Evolutionary conservation across 2,888 invertebrate species (phyloP).

Genomic region (Mesorhabditis belari): DNA sequence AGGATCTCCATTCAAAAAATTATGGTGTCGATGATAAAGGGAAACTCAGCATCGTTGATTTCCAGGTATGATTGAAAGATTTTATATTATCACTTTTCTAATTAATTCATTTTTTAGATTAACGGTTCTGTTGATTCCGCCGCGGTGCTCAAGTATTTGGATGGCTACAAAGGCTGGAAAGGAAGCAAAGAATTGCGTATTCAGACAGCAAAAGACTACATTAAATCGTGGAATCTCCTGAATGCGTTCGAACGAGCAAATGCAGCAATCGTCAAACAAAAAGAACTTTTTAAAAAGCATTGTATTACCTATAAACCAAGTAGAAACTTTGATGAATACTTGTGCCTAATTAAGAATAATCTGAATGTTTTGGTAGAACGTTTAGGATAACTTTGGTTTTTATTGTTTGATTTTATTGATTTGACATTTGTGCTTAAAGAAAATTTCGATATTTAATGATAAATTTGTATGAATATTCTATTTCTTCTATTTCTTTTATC

Average conservation of each 20-base stretch:
- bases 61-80: slow-evolving; percentile 1
- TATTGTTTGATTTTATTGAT: too few relatives aligned
- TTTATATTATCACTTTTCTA: not conserved
- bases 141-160: not conserved
- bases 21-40: slow-evolving; percentile 1
- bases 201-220: not conserved
- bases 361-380: not conserved
- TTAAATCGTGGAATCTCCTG: not conserved
- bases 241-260: not conserved
- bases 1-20: slow-evolving; percentile 1
- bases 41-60: slow-evolving; percentile 4
- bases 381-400: not conserved
- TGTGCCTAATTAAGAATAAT: not conserved
- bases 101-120: not conserved
- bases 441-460: not conserved
- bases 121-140: not conserved
- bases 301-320: slow-evolving; percentile 1
- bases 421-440: too few relatives aligned
- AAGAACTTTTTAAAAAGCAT: slow-evolving; percentile 2
- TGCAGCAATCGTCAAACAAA: not conserved
- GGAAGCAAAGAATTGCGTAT: not conserved
- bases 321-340: slow-evolving; percentile 3
- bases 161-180: too few relatives aligned
- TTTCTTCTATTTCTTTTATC: too few relatives aligned
- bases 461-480: not conserved